Conservation (phyloP, 2,797 vertebrate genomes). For the Dicrostonyx torquatus region DNA sequence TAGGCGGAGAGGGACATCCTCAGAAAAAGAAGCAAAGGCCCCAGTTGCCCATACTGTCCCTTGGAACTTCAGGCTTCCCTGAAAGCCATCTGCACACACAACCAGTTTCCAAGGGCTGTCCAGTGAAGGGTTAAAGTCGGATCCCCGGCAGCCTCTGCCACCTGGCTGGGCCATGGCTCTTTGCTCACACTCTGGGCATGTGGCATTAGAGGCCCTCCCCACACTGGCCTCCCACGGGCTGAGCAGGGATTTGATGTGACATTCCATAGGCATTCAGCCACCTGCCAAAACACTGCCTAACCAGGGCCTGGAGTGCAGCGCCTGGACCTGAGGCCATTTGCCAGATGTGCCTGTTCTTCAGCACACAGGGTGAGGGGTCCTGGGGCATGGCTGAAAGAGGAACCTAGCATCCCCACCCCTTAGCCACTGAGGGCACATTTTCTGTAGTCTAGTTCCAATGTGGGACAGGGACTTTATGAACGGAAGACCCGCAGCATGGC, state of each 20-base stretch:
- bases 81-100: not conserved
- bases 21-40: not conserved
- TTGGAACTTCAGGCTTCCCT: not conserved
- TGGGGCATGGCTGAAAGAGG: not conserved
- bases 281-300: not conserved
- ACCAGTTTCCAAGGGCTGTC: not conserved
- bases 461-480: not conserved
- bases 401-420: not conserved
- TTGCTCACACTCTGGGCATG: constrained; percentile 74
- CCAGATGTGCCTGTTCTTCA: constrained; percentile 63
- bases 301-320: accelerated
- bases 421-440: not conserved
- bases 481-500: not conserved
- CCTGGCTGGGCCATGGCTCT: constrained; percentile 65
- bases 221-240: constrained; percentile 68
- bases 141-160: constrained; percentile 45
- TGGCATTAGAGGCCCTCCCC: constrained; percentile 72
- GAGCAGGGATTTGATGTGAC: constrained; percentile 76
- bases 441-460: not conserved
- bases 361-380: not conserved
- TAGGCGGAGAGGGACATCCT: not conserved
- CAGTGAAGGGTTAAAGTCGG: constrained; percentile 54
- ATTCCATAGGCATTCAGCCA: constrained; percentile 80
- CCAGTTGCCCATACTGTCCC: too few species aligned
- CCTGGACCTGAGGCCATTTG: not conserved